phyloP scores from a whole-genome alignment of 2,888 invertebrate genomes.

The Hypomecis atomaria region DNA sequence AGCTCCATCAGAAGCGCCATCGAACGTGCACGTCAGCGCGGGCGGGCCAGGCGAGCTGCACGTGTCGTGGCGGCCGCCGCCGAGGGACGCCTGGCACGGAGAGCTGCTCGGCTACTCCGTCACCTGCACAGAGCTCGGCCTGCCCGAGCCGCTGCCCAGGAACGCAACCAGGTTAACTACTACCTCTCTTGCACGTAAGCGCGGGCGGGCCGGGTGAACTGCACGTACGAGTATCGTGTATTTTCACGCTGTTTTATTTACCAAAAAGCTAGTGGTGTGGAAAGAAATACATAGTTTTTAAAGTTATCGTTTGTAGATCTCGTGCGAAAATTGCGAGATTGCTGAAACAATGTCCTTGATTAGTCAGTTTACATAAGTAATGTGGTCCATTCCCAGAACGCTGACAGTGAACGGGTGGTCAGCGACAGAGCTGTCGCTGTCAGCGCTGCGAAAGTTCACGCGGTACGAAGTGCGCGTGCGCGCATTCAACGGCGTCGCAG shows the following conservation, averaged over 20 bases:
- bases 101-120: conserved; percentile 90
- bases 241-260: too few relatives aligned
- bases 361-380: neutral
- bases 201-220: too few relatives aligned
- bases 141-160: conserved; percentile 65
- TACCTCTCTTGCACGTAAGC: too few relatives aligned
- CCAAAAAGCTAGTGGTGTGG: too few relatives aligned
- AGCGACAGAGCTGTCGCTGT: conserved; percentile 85
- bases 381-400: conserved; percentile 72
- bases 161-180: conserved; percentile 74
- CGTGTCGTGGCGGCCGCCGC: conserved; percentile 91
- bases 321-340: too few relatives aligned
- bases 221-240: too few relatives aligned
- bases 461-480: conserved; percentile 91
- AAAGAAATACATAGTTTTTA: too few relatives aligned
- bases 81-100: conserved; percentile 90
- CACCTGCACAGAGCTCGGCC: conserved; percentile 87
- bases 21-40: conserved; percentile 87
- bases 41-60: conserved; percentile 88
- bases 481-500: conserved; percentile 92
- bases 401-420: conserved; percentile 90
- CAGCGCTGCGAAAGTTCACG: conserved; percentile 90
- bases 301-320: too few relatives aligned
- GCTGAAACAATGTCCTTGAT: too few relatives aligned
- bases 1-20: conserved; percentile 89